Base-by-base conservation (phyloP, 2,113 vertebrate genomes). In the Zosterops lateralis region DNA sequence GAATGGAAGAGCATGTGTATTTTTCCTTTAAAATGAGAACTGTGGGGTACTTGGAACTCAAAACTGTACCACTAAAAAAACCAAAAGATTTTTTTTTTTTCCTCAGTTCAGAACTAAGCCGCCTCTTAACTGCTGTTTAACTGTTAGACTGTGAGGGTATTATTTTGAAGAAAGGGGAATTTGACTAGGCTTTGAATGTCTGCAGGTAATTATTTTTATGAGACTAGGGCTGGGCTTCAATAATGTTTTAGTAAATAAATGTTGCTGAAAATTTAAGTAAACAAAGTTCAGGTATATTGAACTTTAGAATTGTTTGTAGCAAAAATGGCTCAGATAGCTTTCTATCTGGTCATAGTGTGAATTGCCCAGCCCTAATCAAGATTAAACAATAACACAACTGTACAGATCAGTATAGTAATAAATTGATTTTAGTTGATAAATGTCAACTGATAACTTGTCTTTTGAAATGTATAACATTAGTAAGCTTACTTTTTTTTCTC, bases 401-500 rank as follows among this genome's bases (percentile, higher is more conserved):
- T 98, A 96, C 96, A 31, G 97, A 97, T 88, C 97, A 97, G 91
- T 97, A 97, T 97, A 97, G 93, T 98, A 97, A 90, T 98, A 97
- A 92, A 97, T 96, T 97, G 95, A 98, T 97, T 98, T 97, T 98
- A 98, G 98, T 98, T 98, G 98, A 97, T 98, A 98, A 98, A 98
- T 98, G 98, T 98, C 98, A 98, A 97, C 98, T 98, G 97, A 97
- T 98, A 96, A 98, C 96, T 97, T 98, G 97, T 98, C 95, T 98
- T 98, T 97, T 98, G 97, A 97, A 97, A 97, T 98, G 98, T 98
- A 97, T 98, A 97, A 98, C 97, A 97, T 97, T 98, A 98, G 98
- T 98, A 98, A 98, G 98, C 98, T 98, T 98, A 98, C 97, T 98
- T 98, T 98, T 98, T 98, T 98, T 98, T 98, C 98, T 97, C 98